phyloP scores from a whole-genome alignment of 2,113 vertebrate genomes.

The Emydocephalus ijimae region DNA sequence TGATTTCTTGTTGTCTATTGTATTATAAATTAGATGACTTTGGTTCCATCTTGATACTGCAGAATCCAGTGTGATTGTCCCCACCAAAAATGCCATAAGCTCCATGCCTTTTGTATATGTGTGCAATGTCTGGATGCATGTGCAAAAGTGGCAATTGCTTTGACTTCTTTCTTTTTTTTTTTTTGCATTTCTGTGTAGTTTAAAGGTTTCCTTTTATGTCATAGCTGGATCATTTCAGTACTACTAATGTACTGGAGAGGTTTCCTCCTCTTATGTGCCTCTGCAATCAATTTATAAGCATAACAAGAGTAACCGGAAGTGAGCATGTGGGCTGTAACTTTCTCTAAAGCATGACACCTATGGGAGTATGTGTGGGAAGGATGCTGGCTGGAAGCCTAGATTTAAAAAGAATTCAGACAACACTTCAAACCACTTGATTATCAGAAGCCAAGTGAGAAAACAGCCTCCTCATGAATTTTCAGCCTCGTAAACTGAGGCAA shows the following conservation, averaged over 20 bases:
- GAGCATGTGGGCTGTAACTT: not conserved
- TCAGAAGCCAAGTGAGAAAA: not conserved
- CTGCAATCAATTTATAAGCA: not conserved
- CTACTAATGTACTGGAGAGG: not conserved
- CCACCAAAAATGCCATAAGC: not conserved
- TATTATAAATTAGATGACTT: not conserved
- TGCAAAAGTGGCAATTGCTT: not conserved
- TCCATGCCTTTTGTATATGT: not conserved
- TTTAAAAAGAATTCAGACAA: not conserved
- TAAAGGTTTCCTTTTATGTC: not conserved
- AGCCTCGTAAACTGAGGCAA: not conserved
- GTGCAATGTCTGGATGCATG: not conserved
- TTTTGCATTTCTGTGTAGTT: not conserved
- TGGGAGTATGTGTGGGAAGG: not conserved
- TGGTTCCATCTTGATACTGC: not conserved
- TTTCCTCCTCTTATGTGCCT: not conserved
- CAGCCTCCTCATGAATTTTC: not conserved
- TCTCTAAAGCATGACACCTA: not conserved
- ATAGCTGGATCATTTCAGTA: not conserved
- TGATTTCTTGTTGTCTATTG: not conserved
- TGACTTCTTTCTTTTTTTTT: not conserved
- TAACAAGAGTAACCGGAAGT: not conserved
- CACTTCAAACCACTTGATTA: not conserved
- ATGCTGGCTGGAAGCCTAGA: not conserved
- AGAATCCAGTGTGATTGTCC: not conserved